Conservation (phyloP, 2,888 invertebrate species). For the Sinopyrophorus schimmeli region DNA sequence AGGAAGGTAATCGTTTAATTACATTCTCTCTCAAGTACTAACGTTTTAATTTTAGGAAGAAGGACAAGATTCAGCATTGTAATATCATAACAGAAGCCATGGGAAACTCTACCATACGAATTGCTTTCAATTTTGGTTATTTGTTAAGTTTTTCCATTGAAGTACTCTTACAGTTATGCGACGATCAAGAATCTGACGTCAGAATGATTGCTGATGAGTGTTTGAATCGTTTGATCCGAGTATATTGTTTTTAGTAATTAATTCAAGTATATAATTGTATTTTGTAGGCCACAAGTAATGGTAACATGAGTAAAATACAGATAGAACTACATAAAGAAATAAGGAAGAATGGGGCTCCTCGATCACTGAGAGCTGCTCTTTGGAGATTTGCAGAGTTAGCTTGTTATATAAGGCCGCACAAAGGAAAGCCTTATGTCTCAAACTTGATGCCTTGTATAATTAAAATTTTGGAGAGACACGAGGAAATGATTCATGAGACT, state of each 20-base stretch:
- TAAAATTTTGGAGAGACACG: constrained; percentile 70
- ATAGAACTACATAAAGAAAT: constrained; percentile 83
- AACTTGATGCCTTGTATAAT: constrained; percentile 75
- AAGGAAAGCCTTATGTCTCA: constrained; percentile 76
- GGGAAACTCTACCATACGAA: constrained; percentile 64
- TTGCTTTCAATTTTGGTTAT: constrained; percentile 64
- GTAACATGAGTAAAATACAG: constrained; percentile 72
- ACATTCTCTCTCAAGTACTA: neutral
- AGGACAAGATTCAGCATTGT: constrained; percentile 76
- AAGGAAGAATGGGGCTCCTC: constrained; percentile 72
- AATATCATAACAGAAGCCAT: constrained; percentile 74
- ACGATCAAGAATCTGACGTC: constrained; percentile 77
- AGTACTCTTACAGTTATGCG: constrained; percentile 70
- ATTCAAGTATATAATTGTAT: constrained; percentile 33
- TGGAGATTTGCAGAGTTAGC: constrained; percentile 76
- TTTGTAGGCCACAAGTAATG: constrained; percentile 62
- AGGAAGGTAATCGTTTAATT: constrained; percentile 30
- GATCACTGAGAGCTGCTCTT: constrained; percentile 75
- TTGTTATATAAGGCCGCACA: constrained; percentile 74
- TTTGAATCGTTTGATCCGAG: constrained; percentile 74
- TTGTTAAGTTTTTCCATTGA: constrained; percentile 72
- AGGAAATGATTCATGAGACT: constrained; percentile 73
- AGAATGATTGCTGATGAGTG: constrained; percentile 82
- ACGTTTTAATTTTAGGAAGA: constrained; percentile 60
- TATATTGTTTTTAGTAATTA: constrained; percentile 32